Evolutionary conservation across 2,888 invertebrate species (phyloP).

Genomic region (Mechanitis mazaeus): DNA sequence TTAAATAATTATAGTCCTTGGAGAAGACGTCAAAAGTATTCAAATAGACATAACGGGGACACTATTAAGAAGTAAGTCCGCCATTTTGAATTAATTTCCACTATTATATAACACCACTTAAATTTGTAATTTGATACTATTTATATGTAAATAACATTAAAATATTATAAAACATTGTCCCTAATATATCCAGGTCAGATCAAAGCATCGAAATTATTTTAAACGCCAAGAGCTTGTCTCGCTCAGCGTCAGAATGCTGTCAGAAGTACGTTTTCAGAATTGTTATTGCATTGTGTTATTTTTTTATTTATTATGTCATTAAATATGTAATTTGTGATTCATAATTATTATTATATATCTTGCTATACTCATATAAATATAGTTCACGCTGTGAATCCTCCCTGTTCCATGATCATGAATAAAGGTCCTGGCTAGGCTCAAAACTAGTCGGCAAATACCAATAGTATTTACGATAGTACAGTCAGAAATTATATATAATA

Average conservation of each 20-base stretch:
- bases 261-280: slow-evolving; percentile 36
- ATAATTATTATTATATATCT: too few relatives aligned
- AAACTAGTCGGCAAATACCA: too few relatives aligned
- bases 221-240: slow-evolving; percentile 47
- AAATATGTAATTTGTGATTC: too few relatives aligned
- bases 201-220: slow-evolving; percentile 52
- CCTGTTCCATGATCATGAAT: too few relatives aligned
- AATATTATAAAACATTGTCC: background rate
- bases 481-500: too few relatives aligned
- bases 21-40: slow-evolving; percentile 37
- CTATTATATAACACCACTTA: background rate
- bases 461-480: too few relatives aligned
- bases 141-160: too few relatives aligned
- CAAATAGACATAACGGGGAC: slow-evolving; percentile 36
- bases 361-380: too few relatives aligned
- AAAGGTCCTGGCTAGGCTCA: too few relatives aligned
- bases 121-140: too few relatives aligned
- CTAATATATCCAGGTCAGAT: slow-evolving; percentile 33
- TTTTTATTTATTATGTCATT: too few relatives aligned
- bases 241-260: slow-evolving; percentile 45
- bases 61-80: slow-evolving; percentile 37
- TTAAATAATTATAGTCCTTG: slow-evolving; percentile 42
- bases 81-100: background rate
- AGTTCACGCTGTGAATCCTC: too few relatives aligned
- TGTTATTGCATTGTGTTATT: background rate